Evolutionary conservation across 2,888 invertebrate species (phyloP), one percentile per base, ranked within the genome.

Genomic region (Choristoneura rosaceana): DNA sequence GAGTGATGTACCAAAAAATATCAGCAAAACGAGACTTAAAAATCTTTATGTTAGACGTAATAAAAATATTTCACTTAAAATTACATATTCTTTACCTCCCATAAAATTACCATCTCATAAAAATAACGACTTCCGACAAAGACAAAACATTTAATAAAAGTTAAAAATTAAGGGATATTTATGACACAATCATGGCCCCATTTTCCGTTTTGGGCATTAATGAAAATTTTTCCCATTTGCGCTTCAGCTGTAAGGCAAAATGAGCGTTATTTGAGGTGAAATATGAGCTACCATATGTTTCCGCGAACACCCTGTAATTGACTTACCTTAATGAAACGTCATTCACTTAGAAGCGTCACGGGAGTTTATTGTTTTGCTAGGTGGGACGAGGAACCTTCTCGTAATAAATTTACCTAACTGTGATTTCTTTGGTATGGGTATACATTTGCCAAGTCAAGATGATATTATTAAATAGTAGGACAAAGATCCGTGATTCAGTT

Each of bases 281-380:
- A 87, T 86, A 90, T 87, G 81, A 79, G 80, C 81, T 77, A 78
- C 81, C 85, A 84, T 87, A 87, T 85, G 84, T 87, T 87, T 81
- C 78, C 80, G 74, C 67, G 77, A 70, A 74, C 77, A 69, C 75
- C 52, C 52, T 76, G 76, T 86, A 87, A 88, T 89, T 88, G 86
- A 88, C 85, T 87, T 84, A 75, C 75, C 79, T 81, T 89, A 89
- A 88, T 88, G 87, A 87, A 86, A 87, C 82, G 84, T 80, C 85
- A 85, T 80, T 86, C 81, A 78, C 78, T 80, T 45, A 62, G 62
- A 62, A 14, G 33, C 45, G 45, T 62, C 43, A 45, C 25, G 8
- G 45, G 25, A 55, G 25, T 25, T 10, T 55, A 55, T 55, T 55
- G 17, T 52, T 52, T 52, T 52, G 17, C 7, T 55, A 25, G 4